Conservation (phyloP, 53 echinoderm and acorn worm species). For the Holothuria scabra region DNA sequence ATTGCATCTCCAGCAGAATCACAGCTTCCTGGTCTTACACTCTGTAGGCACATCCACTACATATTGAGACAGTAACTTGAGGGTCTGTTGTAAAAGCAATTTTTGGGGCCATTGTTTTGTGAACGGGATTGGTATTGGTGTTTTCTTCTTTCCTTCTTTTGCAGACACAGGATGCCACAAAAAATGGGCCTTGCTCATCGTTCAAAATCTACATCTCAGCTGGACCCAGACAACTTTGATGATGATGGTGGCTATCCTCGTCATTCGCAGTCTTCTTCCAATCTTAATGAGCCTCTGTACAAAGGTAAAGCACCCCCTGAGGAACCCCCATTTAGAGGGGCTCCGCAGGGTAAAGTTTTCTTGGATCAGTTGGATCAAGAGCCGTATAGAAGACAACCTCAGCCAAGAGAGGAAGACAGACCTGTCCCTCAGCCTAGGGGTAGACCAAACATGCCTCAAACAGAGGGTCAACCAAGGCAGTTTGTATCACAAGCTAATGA, state of each 20-base stretch:
- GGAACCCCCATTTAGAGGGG: slow-evolving; percentile 27
- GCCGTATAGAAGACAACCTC: slow-evolving; percentile 53
- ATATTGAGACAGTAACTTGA: no score
- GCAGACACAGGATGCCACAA: slow-evolving; percentile 58
- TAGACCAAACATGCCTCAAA: slow-evolving; percentile 44
- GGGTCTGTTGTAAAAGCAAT: no score
- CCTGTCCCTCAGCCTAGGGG: slow-evolving; percentile 67
- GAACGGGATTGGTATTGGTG: background rate
- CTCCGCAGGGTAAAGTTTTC: slow-evolving; percentile 40
- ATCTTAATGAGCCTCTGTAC: slow-evolving; percentile 61
- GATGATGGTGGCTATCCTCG: slow-evolving; percentile 32
- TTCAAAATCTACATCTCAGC: slow-evolving; percentile 88
- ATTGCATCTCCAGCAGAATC: no score
- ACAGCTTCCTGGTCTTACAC: no score
- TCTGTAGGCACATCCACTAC: no score
- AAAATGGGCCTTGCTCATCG: slow-evolving; percentile 57
- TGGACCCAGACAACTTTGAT: slow-evolving; percentile 76
- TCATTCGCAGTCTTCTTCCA: slow-evolving; percentile 52
- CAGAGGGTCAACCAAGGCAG: background rate
- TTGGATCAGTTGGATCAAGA: slow-evolving; percentile 72
- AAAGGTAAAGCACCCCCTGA: slow-evolving; percentile 53
- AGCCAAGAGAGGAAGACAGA: slow-evolving; percentile 52
- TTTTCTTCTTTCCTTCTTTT: background rate
- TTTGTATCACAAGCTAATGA: background rate
- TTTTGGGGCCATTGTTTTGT: no score